Conservation (phyloP, 2,888 invertebrate species). For the Seira musarum region DNA sequence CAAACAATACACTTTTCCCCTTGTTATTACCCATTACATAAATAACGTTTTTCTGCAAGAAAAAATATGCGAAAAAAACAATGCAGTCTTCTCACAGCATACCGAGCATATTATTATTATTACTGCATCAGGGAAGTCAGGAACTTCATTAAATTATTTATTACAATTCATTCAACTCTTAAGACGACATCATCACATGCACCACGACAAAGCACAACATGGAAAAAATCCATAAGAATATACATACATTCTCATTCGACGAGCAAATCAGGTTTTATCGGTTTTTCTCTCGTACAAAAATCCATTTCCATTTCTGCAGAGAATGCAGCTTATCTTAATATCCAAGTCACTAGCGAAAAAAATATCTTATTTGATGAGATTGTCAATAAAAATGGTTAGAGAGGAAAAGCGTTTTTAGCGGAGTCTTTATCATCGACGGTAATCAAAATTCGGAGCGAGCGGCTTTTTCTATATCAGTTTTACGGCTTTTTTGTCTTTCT, state of each 20-base stretch:
- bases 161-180: neutral
- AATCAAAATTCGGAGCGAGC: neutral
- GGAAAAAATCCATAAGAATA: slow-evolving; percentile 30
- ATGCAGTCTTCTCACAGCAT: neutral
- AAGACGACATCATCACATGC: neutral
- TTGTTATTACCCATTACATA: neutral
- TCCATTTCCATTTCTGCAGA: neutral
- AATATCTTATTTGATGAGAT: neutral
- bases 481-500: too few relatives aligned
- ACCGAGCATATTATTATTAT: neutral
- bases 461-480: neutral
- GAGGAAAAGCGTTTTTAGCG: neutral
- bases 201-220: slow-evolving; percentile 9
- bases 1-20: neutral
- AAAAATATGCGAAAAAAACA: neutral
- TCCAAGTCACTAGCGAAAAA: neutral
- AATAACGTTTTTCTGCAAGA: neutral
- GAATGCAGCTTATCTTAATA: neutral
- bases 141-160: slow-evolving; percentile 39
- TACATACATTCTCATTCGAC: neutral
- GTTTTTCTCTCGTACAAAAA: neutral
- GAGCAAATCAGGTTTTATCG: slow-evolving; percentile 36
- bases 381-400: neutral
- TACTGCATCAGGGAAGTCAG: slow-evolving; percentile 19
- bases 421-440: neutral